These are phyloP conservation scores for Drosophila neoperkinsi DNA, from an alignment of 2,888 invertebrate genomes.

Conservation along the genomic window DNA sequence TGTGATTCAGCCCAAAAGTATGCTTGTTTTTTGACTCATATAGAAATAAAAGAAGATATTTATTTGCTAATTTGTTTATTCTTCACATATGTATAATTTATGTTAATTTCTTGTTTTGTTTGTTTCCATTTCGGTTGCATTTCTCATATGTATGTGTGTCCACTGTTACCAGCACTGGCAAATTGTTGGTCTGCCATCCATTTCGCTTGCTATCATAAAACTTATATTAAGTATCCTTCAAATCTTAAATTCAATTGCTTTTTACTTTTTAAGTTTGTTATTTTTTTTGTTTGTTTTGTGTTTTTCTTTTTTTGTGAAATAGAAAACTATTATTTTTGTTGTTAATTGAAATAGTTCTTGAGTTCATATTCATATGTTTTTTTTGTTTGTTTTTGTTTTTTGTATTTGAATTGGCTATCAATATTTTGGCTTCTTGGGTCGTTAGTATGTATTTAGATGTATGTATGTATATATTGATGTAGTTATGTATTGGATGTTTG, in stretches of 20 bases:
- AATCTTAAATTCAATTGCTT: conserved; percentile 76
- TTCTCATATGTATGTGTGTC: conserved; percentile 62
- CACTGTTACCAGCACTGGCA: conserved; percentile 36
- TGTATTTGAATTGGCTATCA: conserved; percentile 66
- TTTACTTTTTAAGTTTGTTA: conserved; percentile 52
- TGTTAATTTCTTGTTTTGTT: conserved; percentile 52
- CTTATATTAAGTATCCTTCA: conserved; percentile 65
- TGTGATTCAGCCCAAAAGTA: neutral
- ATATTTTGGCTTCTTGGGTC: conserved; percentile 72
- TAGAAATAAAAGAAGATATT: neutral
- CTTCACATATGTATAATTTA: conserved; percentile 76
- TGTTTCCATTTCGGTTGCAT: conserved; percentile 47
- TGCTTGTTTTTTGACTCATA: neutral
- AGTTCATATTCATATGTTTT: conserved; percentile 54
- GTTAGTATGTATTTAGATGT: conserved; percentile 25
- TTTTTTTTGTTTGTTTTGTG: conserved; percentile 9
- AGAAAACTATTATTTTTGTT: conserved; percentile 68
- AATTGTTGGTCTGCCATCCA: conserved; percentile 18
- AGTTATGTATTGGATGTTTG: conserved; percentile 40
- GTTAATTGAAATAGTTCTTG: conserved; percentile 70
- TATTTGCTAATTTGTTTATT: conserved; percentile 73
- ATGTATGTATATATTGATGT: conserved; percentile 19
- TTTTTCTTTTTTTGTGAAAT: conserved; percentile 50
- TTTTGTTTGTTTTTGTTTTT: neutral
- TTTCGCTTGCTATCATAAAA: conserved; percentile 62